Evolutionary conservation across 2,797 vertebrate species (phyloP), one percentile per base, ranked within the genome.

Genomic region (Epinephelus malabaricus): DNA sequence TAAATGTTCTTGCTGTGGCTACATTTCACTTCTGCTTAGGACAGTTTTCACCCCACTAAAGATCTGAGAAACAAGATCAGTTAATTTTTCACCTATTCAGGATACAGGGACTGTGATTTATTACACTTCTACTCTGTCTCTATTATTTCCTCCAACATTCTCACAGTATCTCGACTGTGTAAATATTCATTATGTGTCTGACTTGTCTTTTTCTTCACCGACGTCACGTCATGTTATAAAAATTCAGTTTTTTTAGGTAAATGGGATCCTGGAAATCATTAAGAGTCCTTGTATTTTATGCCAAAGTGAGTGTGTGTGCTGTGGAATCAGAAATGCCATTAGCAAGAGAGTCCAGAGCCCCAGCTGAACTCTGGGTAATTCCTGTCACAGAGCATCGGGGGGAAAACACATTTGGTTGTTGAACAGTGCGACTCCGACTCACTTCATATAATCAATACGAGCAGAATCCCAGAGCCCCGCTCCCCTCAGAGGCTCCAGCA

Each of bases 281-380:
- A 50, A 51, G 50, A 67, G 17, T 45, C 63, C 21, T 51, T 70
- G 49, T 21, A 27, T 79, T 45, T 25, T 23, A 55, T 1, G n/a
- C 13, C 60, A 47, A 10, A 15, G 63, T 21, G 67, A 51, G 46
- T 5, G 2, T 11, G 46, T 40, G 55, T 0, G 5, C 67, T 69
- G 50, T 62, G 59, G 70, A 58, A 77, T 79, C 69, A 79, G 53
- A 85, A 79, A 71, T 45, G 82, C 81, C 86, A 82, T 90, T 85
- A 90, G 80, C 68, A 71, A 38, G 75, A 5, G 69, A 53, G 73
- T 60, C 78, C 66, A 11, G 21, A 60, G 61, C 79, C 40, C 40
- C 87, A 69, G 69, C 66, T 90, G 87, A 91, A 92, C 85, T 85
- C 89, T 91, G 77, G 88, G 86, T 87, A 90, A 92, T 88, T 84